Evolutionary conservation across 2,113 vertebrate species (phyloP).

Genomic region (Bungarus multicinctus): DNA sequence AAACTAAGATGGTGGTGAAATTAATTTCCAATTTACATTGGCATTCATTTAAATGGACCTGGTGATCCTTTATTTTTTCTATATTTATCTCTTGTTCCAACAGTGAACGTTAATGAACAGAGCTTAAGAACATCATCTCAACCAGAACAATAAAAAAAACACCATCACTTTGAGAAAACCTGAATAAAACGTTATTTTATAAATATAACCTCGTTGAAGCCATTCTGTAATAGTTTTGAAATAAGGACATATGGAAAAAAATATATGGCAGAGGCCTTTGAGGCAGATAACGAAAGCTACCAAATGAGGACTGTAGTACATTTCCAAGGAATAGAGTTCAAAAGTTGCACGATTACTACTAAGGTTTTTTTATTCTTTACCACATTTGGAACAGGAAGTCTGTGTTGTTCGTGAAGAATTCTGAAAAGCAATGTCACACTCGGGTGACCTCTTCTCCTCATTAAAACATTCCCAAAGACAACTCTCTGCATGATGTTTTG

Average conservation of each 20-base stretch:
- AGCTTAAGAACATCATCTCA: constrained; percentile 71
- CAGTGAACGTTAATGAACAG: constrained; percentile 80
- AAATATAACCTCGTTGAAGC: constrained; percentile 81
- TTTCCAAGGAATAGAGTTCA: constrained; percentile 83
- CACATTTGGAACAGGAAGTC: constrained; percentile 88
- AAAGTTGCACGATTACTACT: constrained; percentile 86
- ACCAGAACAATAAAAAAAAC: constrained; percentile 78
- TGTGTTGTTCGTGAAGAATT: constrained; percentile 90
- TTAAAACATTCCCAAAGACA: constrained; percentile 96
- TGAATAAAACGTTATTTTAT: constrained; percentile 86
- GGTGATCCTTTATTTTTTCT: constrained; percentile 66
- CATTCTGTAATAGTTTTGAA: constrained; percentile 80
- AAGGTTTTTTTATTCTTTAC: constrained; percentile 87
- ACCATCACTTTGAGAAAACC: constrained; percentile 78
- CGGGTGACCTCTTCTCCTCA: constrained; percentile 92
- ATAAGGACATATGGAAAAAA: constrained; percentile 82
- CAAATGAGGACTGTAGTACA: constrained; percentile 78
- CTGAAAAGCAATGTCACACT: constrained; percentile 89
- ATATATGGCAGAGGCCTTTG: constrained; percentile 77
- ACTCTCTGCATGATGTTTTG: constrained; percentile 90
- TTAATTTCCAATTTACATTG: constrained; percentile 74
- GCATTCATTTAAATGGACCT: constrained; percentile 71
- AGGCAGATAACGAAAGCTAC: constrained; percentile 81
- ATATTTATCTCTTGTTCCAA: constrained; percentile 52
- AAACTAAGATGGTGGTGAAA: constrained; percentile 74